Evolutionary conservation across 2,888 invertebrate species (phyloP).

Genomic region (Balanococcus diminutus): DNA sequence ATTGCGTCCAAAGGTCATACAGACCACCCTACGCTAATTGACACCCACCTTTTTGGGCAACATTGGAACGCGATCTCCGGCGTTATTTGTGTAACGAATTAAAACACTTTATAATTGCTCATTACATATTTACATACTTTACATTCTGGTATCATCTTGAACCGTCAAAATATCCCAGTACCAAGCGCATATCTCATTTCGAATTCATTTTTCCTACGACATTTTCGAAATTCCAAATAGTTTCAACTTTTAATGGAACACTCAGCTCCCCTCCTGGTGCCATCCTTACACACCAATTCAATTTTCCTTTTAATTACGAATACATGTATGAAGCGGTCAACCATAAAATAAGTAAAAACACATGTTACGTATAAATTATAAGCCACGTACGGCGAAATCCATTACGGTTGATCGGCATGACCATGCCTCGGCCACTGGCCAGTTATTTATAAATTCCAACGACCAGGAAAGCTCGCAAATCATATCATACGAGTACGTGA

Average conservation of each 20-base stretch:
- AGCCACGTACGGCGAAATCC: background rate
- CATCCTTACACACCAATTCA: background rate
- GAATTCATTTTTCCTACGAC: background rate
- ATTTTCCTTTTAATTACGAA: background rate
- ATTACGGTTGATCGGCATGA: background rate
- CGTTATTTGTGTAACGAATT: background rate
- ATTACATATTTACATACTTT: too few species aligned
- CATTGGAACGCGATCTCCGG: background rate
- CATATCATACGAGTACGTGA: background rate
- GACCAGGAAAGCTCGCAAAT: background rate
- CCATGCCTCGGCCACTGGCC: background rate
- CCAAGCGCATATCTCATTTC: background rate
- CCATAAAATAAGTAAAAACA: background rate
- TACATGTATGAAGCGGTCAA: background rate
- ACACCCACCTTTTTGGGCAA: background rate
- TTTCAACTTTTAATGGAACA: background rate
- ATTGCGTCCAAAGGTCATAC: background rate
- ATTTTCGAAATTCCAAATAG: background rate
- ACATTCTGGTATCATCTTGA: background rate
- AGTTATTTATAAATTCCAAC: constrained; percentile 17
- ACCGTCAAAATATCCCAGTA: constrained; percentile 5
- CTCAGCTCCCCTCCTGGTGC: too few species aligned
- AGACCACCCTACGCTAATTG: background rate
- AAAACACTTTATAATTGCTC: background rate
- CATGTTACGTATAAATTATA: background rate